phyloP scores from a whole-genome alignment of 2,888 invertebrate species.

The Andrena dorsata region DNA sequence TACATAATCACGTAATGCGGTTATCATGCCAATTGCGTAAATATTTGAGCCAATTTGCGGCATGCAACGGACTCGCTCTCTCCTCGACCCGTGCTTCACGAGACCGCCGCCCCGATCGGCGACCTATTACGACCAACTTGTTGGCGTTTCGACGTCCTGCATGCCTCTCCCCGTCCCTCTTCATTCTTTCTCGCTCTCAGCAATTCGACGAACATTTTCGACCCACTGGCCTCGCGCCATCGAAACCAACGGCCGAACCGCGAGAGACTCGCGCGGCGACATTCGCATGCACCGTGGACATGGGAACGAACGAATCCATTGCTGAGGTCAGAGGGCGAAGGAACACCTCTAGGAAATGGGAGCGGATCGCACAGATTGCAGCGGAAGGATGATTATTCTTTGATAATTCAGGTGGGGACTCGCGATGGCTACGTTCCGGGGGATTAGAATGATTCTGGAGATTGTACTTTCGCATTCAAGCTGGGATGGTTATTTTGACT shows the following conservation, averaged over 20 bases:
- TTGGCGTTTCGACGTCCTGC: slow-evolving; percentile 66
- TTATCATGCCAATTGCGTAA: slow-evolving; percentile 84
- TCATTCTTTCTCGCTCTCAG: slow-evolving; percentile 50
- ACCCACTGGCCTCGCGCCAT: slow-evolving; percentile 39
- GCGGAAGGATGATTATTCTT: background rate
- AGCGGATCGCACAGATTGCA: background rate
- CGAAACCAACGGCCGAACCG: slow-evolving; percentile 36
- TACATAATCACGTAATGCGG: slow-evolving; percentile 83
- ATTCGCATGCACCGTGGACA: slow-evolving; percentile 48
- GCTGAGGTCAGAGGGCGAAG: background rate
- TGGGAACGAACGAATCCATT: slow-evolving; percentile 44
- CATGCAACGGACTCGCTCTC: slow-evolving; percentile 79
- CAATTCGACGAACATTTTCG: slow-evolving; percentile 55
- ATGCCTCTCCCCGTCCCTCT: slow-evolving; percentile 30
- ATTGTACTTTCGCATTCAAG: no score
- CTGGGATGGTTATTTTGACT: no score
- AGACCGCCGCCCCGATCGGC: slow-evolving; percentile 70
- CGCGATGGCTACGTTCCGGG: no score
- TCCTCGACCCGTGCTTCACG: slow-evolving; percentile 66
- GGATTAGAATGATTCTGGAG: no score
- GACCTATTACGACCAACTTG: slow-evolving; percentile 75
- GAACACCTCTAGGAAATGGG: background rate
- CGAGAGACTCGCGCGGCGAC: slow-evolving; percentile 30
- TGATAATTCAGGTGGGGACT: no score
- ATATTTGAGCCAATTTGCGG: slow-evolving; percentile 84